Evolutionary conservation across 2,888 invertebrate species (phyloP).

Genomic region (Drosophila peninsularis): DNA sequence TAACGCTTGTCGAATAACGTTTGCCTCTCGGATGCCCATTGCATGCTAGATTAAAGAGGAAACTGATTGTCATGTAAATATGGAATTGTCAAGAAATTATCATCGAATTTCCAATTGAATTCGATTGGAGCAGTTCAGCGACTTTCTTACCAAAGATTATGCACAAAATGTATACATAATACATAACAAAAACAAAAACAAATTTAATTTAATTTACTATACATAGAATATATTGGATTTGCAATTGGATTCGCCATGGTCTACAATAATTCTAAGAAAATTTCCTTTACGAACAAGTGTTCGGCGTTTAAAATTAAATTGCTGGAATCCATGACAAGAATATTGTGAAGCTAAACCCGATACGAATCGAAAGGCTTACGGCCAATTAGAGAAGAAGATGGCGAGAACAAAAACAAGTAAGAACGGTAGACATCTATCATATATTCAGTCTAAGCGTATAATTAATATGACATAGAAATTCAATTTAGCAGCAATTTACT

Average conservation of each 20-base stretch:
- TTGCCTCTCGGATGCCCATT: not conserved
- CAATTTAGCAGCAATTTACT: not conserved
- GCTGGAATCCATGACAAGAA: not conserved
- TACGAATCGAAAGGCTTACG: constrained; percentile 14
- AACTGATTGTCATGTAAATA: not conserved
- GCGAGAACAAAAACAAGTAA: not conserved
- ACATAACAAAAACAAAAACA: not conserved
- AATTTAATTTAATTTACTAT: not conserved
- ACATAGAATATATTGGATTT: not conserved
- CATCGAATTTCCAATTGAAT: constrained; percentile 1
- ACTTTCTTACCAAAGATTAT: not conserved
- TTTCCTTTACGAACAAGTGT: not conserved
- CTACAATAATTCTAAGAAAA: not conserved
- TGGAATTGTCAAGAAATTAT: constrained; percentile 14
- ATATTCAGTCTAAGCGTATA: not conserved
- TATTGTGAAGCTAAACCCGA: not conserved
- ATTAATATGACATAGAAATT: not conserved
- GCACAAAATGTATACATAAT: not conserved
- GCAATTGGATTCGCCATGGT: not conserved
- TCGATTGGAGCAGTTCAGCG: constrained; percentile 1
- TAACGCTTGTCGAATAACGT: constrained; percentile 1
- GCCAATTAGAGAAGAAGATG: constrained; percentile 9
- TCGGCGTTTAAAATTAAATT: constrained; percentile 1
- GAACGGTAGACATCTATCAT: not conserved
- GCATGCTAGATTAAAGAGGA: not conserved